Conservation (phyloP, 2,888 invertebrate species). For the Cryptocephalus moraei region DNA sequence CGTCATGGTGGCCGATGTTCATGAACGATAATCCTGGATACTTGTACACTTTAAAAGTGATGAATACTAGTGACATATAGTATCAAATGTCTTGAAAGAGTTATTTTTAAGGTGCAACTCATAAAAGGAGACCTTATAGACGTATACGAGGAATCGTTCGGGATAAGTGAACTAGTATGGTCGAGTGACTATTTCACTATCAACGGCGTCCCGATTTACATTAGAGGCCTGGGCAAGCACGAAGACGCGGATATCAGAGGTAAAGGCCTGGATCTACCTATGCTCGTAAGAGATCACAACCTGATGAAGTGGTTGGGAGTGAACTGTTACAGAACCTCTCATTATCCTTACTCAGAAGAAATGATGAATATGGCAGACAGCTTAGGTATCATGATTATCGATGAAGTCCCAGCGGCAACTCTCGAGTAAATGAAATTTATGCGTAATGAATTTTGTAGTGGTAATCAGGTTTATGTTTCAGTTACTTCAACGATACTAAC, state of each 20-base stretch:
- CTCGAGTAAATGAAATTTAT: constrained; percentile 49
- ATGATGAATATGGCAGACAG: constrained; percentile 89
- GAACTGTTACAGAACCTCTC: constrained; percentile 89
- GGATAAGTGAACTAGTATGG: constrained; percentile 76
- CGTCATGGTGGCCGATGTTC: constrained; percentile 84
- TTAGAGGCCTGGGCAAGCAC: constrained; percentile 88
- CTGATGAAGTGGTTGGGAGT: constrained; percentile 90
- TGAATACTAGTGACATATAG: not conserved
- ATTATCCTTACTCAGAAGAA: constrained; percentile 97
- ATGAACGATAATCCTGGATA: constrained; percentile 74
- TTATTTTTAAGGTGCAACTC: not conserved
- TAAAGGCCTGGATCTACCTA: constrained; percentile 80
- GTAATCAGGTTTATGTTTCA: no score
- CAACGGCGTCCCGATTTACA: constrained; percentile 76
- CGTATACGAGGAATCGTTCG: constrained; percentile 74
- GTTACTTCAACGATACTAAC: constrained; percentile 36
- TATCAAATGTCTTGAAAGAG: not conserved
- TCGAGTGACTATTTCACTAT: constrained; percentile 64
- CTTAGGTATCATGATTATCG: constrained; percentile 87
- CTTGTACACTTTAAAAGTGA: constrained; percentile 71
- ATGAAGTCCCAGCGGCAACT: constrained; percentile 90
- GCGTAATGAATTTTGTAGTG: no score
- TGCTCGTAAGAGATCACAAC: constrained; percentile 85
- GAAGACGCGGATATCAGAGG: constrained; percentile 91
- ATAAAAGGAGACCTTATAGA: constrained; percentile 45